phyloP scores from a whole-genome alignment of 2,888 invertebrate genomes.

The Limnephilus lunatus region DNA sequence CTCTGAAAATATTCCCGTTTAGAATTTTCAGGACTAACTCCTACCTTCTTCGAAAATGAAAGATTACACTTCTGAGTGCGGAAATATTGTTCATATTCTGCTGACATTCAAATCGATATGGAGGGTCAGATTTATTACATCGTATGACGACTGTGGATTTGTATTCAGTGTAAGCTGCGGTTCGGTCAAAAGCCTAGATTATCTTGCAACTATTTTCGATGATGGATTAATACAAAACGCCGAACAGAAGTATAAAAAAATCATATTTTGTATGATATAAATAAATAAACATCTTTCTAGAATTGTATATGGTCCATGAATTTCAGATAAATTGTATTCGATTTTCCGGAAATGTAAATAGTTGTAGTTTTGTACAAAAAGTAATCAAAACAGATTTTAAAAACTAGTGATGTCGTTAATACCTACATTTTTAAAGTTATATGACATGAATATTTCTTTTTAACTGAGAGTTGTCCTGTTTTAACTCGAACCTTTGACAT shows the following conservation, averaged over 20 bases:
- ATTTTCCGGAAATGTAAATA: too few relatives aligned
- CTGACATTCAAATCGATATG: constrained; percentile 16
- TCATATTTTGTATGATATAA: not conserved
- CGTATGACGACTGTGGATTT: not conserved
- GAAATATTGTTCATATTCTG: constrained; percentile 17
- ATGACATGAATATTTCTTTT: too few relatives aligned
- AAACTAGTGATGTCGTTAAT: too few relatives aligned
- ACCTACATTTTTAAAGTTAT: too few relatives aligned
- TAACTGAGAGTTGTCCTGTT: too few relatives aligned
- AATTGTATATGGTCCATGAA: not conserved
- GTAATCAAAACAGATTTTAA: too few relatives aligned
- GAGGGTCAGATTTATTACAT: not conserved
- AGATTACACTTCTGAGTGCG: constrained; percentile 7
- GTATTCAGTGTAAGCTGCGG: not conserved
- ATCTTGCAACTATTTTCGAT: not conserved
- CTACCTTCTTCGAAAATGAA: not conserved
- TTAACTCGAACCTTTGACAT: too few relatives aligned
- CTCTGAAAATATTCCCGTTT: not conserved
- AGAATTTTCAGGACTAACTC: not conserved
- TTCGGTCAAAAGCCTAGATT: not conserved
- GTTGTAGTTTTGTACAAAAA: too few relatives aligned
- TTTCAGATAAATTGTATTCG: not conserved
- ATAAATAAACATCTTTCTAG: not conserved
- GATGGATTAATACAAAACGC: not conserved
- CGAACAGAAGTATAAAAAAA: not conserved